A percentile compares a stretch with the other conserved stretches of the same genome.
phyloP scores from a whole-genome alignment of 2,113 vertebrate species.

The Festucalex cinctus region DNA sequence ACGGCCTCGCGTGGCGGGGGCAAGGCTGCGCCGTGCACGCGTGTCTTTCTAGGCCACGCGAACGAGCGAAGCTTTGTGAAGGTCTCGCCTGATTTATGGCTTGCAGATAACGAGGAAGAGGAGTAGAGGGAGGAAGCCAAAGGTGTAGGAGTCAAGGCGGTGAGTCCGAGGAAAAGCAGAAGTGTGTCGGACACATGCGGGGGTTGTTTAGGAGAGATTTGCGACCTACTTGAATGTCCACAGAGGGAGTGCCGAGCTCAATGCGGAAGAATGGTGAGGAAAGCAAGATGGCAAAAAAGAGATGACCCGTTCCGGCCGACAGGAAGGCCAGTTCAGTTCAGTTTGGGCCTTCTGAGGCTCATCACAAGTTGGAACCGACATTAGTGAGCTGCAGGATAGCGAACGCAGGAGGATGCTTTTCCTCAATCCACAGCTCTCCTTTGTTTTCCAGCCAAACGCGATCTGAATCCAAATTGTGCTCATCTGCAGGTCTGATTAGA shows the following conservation, averaged over 20 bases:
- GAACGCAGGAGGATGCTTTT: slow-evolving; percentile 39
- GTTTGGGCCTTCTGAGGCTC: slow-evolving; percentile 29
- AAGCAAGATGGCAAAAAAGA: slow-evolving; percentile 34
- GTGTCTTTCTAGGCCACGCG: slow-evolving; percentile 39
- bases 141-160: slow-evolving; percentile 48
- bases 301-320: slow-evolving; percentile 43
- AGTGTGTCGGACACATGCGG: slow-evolving; percentile 33
- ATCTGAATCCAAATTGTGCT: slow-evolving; percentile 1
- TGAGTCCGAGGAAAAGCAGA: slow-evolving; percentile 43
- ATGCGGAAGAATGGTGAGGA: slow-evolving; percentile 23
- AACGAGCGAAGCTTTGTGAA: slow-evolving; percentile 47
- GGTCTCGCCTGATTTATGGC: slow-evolving; percentile 68
- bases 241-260: slow-evolving; percentile 25
- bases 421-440: slow-evolving; percentile 37
- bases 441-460: slow-evolving; percentile 42
- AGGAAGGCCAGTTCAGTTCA: slow-evolving; percentile 17
- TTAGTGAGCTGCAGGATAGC: slow-evolving; percentile 40
- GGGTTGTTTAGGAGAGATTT: slow-evolving; percentile 60
- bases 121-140: slow-evolving; percentile 51
- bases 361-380: slow-evolving; percentile 38
- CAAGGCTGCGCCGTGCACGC: slow-evolving; percentile 21
- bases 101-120: slow-evolving; percentile 48
- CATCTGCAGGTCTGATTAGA: slow-evolving; percentile 42
- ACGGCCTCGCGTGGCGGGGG: slow-evolving; percentile 25
- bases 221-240: slow-evolving; percentile 52